Percentiles rank a stretch among this genome's conserved stretches.
These are phyloP conservation scores for Cephus runcator DNA, from an alignment of 2,888 invertebrate genomes.

Conservation along the genomic window DNA sequence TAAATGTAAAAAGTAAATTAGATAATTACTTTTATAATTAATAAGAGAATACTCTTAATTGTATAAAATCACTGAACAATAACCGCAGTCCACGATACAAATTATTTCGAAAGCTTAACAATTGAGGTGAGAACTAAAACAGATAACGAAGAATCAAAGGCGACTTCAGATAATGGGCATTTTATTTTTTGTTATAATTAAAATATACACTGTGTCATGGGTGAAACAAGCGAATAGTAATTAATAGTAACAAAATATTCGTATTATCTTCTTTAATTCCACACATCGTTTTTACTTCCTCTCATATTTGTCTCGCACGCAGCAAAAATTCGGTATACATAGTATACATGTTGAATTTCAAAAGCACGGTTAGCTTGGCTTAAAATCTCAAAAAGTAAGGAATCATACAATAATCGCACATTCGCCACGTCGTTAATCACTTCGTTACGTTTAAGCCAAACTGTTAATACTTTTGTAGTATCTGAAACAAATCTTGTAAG, in stretches of 20 bases:
- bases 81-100: neutral
- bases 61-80: neutral
- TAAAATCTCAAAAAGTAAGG: conserved; percentile 32
- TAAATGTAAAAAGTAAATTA: no score
- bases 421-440: neutral
- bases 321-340: conserved; percentile 59
- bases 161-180: conserved; percentile 49
- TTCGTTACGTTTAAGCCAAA: conserved; percentile 44
- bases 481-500: conserved; percentile 31
- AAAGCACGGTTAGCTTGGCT: conserved; percentile 56
- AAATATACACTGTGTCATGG: conserved; percentile 66
- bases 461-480: conserved; percentile 37
- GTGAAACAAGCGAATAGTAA: conserved; percentile 65
- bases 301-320: conserved; percentile 36
- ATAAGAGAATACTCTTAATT: neutral
- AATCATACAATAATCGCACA: conserved; percentile 19
- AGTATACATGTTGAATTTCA: conserved; percentile 61
- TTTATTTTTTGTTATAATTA: conserved; percentile 64
- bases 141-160: neutral
- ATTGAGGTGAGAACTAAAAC: neutral
- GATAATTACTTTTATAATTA: no score
- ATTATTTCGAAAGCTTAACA: neutral
- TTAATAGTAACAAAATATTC: conserved; percentile 65
- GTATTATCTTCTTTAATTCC: conserved; percentile 54
- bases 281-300: conserved; percentile 42